Evolutionary conservation across 2,888 invertebrate genomes (phyloP).

Genomic region (Phytoseiulus persimilis): DNA sequence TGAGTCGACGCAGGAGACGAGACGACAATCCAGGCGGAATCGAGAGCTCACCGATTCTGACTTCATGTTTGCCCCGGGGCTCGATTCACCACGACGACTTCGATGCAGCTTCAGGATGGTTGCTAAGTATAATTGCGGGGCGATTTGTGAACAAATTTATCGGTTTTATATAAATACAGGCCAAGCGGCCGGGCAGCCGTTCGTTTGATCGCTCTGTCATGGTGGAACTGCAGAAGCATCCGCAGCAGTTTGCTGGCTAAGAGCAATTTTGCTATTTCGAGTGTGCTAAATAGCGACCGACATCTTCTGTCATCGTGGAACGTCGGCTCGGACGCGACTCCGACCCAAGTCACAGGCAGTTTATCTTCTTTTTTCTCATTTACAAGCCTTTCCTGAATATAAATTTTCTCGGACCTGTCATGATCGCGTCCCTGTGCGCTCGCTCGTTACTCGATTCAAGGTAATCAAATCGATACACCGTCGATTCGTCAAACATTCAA

Average conservation of each 20-base stretch:
- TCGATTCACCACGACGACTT: neutral
- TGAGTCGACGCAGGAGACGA: neutral
- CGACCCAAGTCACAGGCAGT: too few species aligned
- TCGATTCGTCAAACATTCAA: neutral
- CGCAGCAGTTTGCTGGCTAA: neutral
- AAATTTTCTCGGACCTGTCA: too few species aligned
- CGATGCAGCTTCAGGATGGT: neutral
- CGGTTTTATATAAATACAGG: neutral
- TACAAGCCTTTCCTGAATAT: too few species aligned
- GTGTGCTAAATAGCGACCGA: neutral
- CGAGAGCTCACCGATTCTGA: neutral
- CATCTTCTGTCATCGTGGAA: neutral
- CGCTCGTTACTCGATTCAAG: neutral
- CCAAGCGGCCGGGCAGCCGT: neutral
- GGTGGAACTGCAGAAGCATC: neutral
- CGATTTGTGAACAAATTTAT: neutral
- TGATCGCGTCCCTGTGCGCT: too few species aligned
- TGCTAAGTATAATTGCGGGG: neutral
- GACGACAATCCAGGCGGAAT: neutral
- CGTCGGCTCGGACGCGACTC: neutral
- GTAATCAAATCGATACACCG: neutral
- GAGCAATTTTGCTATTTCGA: neutral
- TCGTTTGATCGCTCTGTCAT: neutral
- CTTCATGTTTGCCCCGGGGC: neutral
- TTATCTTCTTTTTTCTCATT: too few species aligned